These are phyloP conservation scores for Lydus trimaculatus DNA, from an alignment of 2,888 invertebrate genomes.

Conservation along the genomic window DNA sequence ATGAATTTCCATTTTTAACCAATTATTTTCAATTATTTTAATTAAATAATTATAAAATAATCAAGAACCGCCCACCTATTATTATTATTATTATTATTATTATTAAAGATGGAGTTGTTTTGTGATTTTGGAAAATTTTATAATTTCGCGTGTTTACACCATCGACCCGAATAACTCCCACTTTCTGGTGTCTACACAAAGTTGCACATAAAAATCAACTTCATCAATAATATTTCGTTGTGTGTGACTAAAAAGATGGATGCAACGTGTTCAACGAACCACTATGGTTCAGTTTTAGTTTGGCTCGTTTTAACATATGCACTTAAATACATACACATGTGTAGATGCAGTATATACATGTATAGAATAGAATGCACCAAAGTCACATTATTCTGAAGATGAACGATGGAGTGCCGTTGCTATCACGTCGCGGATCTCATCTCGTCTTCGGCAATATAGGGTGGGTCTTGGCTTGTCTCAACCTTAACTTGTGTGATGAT, in stretches of 20 bases:
- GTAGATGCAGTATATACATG: not conserved
- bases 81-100: not conserved
- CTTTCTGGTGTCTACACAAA: not conserved
- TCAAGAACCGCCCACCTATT: not conserved
- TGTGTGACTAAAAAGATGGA: slow-evolving; percentile 3
- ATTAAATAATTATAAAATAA: not conserved
- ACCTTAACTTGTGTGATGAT: not conserved
- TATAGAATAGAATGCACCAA: not conserved
- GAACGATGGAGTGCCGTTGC: not conserved
- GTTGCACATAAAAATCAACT: not conserved
- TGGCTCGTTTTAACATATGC: not conserved
- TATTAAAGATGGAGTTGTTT: not conserved
- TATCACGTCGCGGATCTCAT: not conserved
- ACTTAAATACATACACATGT: not conserved
- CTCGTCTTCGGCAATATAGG: not conserved
- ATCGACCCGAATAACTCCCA: not conserved
- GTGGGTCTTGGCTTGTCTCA: not conserved
- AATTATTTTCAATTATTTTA: not conserved
- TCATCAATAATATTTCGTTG: slow-evolving; percentile 4
- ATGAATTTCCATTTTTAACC: not conserved
- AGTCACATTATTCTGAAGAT: slow-evolving; percentile 1
- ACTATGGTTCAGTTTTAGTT: not conserved
- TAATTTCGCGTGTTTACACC: not conserved
- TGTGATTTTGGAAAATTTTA: not conserved
- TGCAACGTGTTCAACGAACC: not conserved